Percentiles rank a stretch among this genome's conserved stretches.
phyloP scores from a whole-genome alignment of 2,797 vertebrate species.

The Acipenser transmontanus region DNA sequence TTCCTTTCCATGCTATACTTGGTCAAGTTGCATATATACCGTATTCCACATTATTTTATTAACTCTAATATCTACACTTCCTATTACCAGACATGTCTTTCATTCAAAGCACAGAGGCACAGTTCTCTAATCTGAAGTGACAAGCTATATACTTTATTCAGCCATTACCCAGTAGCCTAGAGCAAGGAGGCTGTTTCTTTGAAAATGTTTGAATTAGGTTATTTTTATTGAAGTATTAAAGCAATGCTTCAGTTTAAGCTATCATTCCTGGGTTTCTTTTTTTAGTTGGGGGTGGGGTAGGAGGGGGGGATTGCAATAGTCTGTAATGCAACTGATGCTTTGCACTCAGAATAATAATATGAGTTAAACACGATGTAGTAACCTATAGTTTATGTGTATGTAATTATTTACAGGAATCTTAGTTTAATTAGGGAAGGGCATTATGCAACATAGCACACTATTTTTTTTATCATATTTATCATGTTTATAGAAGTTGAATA shows the following conservation, averaged over 20 bases:
- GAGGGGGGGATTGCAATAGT: conserved; percentile 22
- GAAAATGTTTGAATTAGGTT: conserved; percentile 96
- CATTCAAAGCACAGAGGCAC: conserved; percentile 85
- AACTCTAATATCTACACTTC: conserved; percentile 91
- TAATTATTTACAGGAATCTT: neutral
- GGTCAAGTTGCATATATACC: conserved; percentile 75
- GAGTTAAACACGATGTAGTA: conserved; percentile 38
- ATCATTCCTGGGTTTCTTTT: conserved; percentile 69
- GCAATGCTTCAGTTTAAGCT: conserved; percentile 96
- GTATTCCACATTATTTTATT: conserved; percentile 86
- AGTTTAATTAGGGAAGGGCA: too few species aligned
- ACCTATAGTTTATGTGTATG: conserved; percentile 27
- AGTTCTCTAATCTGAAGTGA: conserved; percentile 95
- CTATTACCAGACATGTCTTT: conserved; percentile 86
- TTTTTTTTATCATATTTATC: too few species aligned
- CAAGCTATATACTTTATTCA: conserved; percentile 92
- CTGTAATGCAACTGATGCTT: conserved; percentile 20
- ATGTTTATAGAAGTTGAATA: too few species aligned
- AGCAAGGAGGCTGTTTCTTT: conserved; percentile 87
- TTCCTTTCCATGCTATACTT: conserved; percentile 56
- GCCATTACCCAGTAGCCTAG: conserved; percentile 88
- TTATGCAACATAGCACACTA: too few species aligned
- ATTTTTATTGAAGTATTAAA: conserved; percentile 99
- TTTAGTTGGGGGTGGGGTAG: conserved; percentile 28
- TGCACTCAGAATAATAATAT: neutral